phyloP scores from a whole-genome alignment of 2,888 invertebrate species.

The Callosobruchus maculatus region DNA sequence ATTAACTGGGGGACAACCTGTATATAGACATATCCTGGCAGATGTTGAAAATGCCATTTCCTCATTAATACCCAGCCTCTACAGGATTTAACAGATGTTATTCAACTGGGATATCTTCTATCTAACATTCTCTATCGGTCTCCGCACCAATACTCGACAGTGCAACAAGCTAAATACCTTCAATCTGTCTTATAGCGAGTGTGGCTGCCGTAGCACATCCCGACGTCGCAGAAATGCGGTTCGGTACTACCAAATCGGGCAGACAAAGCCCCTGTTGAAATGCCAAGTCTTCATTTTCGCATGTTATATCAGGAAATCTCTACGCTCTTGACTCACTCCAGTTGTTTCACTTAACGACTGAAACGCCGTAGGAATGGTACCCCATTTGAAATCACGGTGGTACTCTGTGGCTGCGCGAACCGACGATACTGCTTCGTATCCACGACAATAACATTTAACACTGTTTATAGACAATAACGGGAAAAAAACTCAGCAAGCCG shows the following conservation, averaged over 20 bases:
- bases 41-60: no score
- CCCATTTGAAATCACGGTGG: slow-evolving; percentile 22
- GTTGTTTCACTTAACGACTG: slow-evolving; percentile 15
- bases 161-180: slow-evolving; percentile 12
- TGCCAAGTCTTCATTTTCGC: slow-evolving; percentile 16
- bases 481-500: background rate
- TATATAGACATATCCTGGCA: no score
- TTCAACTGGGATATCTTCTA: background rate
- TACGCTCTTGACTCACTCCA: slow-evolving; percentile 11
- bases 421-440: slow-evolving; percentile 11
- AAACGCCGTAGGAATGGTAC: slow-evolving; percentile 10
- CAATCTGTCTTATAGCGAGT: background rate
- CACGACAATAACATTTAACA: slow-evolving; percentile 30
- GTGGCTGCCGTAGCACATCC: background rate
- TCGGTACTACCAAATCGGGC: slow-evolving; percentile 4
- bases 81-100: background rate
- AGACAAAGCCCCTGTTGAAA: slow-evolving; percentile 8
- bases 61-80: background rate
- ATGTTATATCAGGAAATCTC: slow-evolving; percentile 18
- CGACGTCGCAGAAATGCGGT: background rate
- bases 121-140: background rate
- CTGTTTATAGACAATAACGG: slow-evolving; percentile 20
- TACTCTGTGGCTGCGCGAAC: slow-evolving; percentile 6
- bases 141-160: slow-evolving; percentile 4
- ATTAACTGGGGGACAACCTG: no score